Base-by-base conservation (phyloP, 2,888 invertebrate genomes). In the Philonicus albiceps region DNA sequence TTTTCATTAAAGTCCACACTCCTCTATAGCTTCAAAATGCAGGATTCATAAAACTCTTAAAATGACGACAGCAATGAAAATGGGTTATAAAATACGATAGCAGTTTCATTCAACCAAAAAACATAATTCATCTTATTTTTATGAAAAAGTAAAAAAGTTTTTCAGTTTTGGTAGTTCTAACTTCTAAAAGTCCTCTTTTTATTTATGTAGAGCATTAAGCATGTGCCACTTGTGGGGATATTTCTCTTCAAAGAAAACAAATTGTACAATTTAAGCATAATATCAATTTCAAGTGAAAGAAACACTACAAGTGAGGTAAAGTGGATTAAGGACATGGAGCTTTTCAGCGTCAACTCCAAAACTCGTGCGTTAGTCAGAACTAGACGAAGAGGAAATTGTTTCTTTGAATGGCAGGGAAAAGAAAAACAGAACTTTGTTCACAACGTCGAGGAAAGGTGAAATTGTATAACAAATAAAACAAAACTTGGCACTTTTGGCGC, bases 161-260 rank as follows among this genome's bases (percentile, higher is more conserved):
- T 16, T 43, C 2, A 43, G 3, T 13, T 43, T 43, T 0, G 40
- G 4, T 43, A 43, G 16, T 43, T 43, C 16, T 43, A 16, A 13
- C 3, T 40, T 40, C 11, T 0, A 43, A 11, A 11, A 7, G 13
- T 13, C 16, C 1, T 40, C 8, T 43, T 43, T 13, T 43, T 16
- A 11, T 37, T 16, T 43, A 16, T 43, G 13, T 16, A 43, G 3
- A 16, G 3, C 11, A 13, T 2, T 0, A 43, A 43, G 4, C 3
- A 43, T 43, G 40, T 43, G 40, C 40, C 40, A 43, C 40, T 43
- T 43, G 16, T 2, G 86, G 86, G 85, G 72, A 87, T 34, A n/a
- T n/a, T 49, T 49, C 49, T 2, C n/a, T 49, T 5, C 5, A n/a
- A 49, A 49, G 49, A 49, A 49, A 49, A n/a, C 49, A 49, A 49